Percentiles rank a stretch among this genome's conserved stretches.
Conservation (phyloP, 1,140 invertebrate species). For the Colletes latitarsis region DNA sequence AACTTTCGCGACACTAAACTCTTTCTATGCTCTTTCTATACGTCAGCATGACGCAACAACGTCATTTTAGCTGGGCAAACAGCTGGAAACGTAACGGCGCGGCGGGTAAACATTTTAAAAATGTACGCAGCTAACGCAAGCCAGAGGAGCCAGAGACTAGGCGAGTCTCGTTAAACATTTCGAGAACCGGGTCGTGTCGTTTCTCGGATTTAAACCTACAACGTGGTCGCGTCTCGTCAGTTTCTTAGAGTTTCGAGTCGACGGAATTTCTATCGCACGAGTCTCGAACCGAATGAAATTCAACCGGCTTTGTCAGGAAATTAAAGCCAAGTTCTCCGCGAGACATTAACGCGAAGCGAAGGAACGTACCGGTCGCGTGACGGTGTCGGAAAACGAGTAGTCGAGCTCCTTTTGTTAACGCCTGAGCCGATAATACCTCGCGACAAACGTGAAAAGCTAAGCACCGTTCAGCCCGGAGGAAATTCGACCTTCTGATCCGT, state of each 20-base stretch:
- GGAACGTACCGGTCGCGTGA: background rate
- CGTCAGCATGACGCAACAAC: too few species aligned
- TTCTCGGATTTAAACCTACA: background rate
- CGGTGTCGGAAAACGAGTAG: too few species aligned
- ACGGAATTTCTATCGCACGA: background rate
- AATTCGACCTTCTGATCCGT: constrained; percentile 10
- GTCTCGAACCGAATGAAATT: constrained; percentile 28
- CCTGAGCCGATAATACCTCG: constrained; percentile 26
- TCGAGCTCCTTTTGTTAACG: constrained; percentile 51
- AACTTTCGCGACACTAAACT: too few species aligned
- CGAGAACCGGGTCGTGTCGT: background rate
- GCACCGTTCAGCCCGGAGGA: constrained; percentile 2
- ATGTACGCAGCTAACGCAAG: background rate
- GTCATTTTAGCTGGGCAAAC: too few species aligned
- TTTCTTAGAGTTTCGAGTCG: too few species aligned
- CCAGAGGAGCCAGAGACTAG: background rate
- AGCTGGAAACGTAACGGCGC: too few species aligned
- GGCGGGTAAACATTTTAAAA: too few species aligned
- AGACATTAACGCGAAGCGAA: constrained; percentile 26
- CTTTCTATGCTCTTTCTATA: too few species aligned
- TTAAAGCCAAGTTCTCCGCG: constrained; percentile 45
- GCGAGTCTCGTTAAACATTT: background rate
- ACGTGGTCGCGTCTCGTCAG: background rate
- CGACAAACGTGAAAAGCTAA: constrained; percentile 22
- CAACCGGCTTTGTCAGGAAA: constrained; percentile 35